These are phyloP conservation scores for Silurus aristotelis DNA, from an alignment of 2,797 vertebrate genomes.

Conservation along the genomic window DNA sequence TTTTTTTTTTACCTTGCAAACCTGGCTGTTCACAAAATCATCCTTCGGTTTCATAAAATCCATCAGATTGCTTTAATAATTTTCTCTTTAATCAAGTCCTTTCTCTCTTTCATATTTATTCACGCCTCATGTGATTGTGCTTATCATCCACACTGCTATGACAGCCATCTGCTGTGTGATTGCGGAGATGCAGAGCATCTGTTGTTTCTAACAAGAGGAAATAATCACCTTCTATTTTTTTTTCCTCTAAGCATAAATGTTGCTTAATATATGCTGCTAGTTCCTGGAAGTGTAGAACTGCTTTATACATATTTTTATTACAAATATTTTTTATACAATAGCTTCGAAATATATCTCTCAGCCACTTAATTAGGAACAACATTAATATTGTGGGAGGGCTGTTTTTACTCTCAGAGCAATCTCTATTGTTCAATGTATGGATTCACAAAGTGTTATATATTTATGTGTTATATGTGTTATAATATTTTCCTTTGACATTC, in stretches of 20 bases:
- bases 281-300: neutral
- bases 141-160: neutral
- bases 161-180: slow-evolving; percentile 47
- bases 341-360: no score
- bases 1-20: neutral
- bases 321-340: no score
- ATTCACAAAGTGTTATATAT: neutral
- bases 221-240: neutral
- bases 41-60: neutral
- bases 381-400: neutral
- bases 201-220: slow-evolving; percentile 20
- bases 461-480: no score
- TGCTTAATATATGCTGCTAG: neutral
- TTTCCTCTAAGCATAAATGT: neutral
- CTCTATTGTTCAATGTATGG: neutral
- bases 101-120: neutral
- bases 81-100: neutral
- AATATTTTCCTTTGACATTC: neutral
- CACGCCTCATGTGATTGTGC: neutral
- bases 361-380: neutral
- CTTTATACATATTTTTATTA: neutral
- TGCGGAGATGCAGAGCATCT: slow-evolving; percentile 18
- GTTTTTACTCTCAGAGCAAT: neutral
- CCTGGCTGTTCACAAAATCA: neutral
- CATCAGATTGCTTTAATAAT: neutral